phyloP scores from a whole-genome alignment of 2,113 vertebrate genomes.

The Salvelinus fontinalis region DNA sequence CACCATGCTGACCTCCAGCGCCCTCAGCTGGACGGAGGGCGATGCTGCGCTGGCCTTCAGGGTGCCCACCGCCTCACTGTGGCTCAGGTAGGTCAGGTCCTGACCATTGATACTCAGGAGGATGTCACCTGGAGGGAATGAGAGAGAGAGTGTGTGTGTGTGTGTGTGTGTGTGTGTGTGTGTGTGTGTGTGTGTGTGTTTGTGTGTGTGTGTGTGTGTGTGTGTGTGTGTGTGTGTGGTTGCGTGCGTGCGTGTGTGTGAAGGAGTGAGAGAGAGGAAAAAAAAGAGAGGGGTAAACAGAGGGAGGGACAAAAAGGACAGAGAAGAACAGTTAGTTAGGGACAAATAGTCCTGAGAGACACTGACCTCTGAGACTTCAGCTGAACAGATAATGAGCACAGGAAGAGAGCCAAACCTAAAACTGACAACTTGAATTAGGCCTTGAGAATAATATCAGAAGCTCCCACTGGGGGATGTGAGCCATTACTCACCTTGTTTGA shows the following conservation, averaged over 20 bases:
- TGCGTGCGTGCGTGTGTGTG: no score
- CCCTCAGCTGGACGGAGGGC: conserved; percentile 84
- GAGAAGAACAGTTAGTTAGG: neutral
- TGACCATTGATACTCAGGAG: conserved; percentile 94
- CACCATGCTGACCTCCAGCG: conserved; percentile 87
- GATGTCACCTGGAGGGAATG: conserved; percentile 81
- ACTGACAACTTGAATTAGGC: neutral
- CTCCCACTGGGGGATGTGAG: neutral
- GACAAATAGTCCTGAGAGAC: neutral
- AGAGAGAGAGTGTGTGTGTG: no score
- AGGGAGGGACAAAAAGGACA: neutral
- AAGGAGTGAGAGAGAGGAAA: neutral
- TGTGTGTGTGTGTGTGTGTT: no score
- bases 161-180: no score
- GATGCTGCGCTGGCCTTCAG: conserved; percentile 93
- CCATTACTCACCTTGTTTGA: conserved; percentile 85
- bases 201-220: no score
- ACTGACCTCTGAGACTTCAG: no score
- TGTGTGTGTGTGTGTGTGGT: no score
- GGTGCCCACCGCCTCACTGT: conserved; percentile 93
- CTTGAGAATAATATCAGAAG: no score
- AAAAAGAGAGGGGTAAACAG: neutral
- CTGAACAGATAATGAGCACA: no score
- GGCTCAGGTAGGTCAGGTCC: conserved; percentile 91
- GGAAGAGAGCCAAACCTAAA: conserved; percentile 8